These are phyloP conservation scores for Neomorphus geoffroyi DNA, from an alignment of 2,797 vertebrate species.

Conservation along the genomic window DNA sequence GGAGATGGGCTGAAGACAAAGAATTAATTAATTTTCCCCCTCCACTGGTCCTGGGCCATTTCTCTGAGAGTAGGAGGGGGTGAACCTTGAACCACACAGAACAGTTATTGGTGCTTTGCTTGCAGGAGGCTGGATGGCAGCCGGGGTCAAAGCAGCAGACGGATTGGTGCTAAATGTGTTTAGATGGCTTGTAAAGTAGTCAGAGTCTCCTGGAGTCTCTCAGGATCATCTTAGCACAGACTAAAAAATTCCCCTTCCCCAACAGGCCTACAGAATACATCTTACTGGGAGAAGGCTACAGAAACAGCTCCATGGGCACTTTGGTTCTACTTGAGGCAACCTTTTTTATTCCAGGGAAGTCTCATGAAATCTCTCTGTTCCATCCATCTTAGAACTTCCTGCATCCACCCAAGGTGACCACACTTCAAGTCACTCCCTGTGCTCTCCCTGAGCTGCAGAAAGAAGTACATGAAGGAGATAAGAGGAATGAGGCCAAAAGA, in stretches of 20 bases:
- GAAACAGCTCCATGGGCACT: not conserved
- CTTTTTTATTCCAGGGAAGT: not conserved
- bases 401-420: not conserved
- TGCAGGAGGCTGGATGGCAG: not conserved
- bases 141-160: not conserved
- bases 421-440: not conserved
- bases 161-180: not conserved
- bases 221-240: not conserved
- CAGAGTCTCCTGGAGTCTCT: not conserved
- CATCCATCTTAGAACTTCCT: not conserved
- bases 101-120: not conserved
- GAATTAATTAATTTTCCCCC: not conserved
- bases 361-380: not conserved
- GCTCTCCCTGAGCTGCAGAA: not conserved
- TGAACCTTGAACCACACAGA: not conserved
- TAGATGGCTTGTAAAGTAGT: not conserved
- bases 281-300: not conserved
- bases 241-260: not conserved
- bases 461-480: not conserved
- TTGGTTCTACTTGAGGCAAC: not conserved
- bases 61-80: not conserved
- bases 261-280: not conserved
- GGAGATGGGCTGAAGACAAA: not conserved
- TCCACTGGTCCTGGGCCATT: not conserved
- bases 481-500: not conserved